A percentile compares a stretch with the other conserved stretches of the same genome.
Evolutionary conservation across 1,140 invertebrate species (phyloP).

Genomic region (Yoshiicerus persimilis): DNA sequence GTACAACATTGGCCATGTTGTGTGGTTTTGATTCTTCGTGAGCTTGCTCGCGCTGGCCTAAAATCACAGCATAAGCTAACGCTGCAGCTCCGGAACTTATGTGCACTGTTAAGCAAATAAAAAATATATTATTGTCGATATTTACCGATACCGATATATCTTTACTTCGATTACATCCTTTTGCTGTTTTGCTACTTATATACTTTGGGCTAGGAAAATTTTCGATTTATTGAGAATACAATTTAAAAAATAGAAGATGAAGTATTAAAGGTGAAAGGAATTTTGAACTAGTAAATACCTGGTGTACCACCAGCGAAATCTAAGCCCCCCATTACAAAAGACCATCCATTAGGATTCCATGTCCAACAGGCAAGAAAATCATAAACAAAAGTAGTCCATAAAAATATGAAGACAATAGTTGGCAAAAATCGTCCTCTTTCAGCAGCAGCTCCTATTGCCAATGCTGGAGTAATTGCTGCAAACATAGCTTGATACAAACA

Average conservation of each 20-base stretch:
- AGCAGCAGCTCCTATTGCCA: constrained; percentile 45
- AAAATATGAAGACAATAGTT: constrained; percentile 46
- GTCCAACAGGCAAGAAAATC: constrained; percentile 40
- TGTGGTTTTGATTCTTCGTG: constrained; percentile 42
- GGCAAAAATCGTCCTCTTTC: constrained; percentile 45
- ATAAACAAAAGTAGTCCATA: constrained; percentile 47
- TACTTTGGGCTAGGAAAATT: too few relatives aligned
- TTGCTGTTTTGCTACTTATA: too few relatives aligned
- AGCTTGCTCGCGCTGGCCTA: constrained; percentile 37
- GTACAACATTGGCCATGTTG: constrained; percentile 48
- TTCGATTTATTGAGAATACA: too few relatives aligned
- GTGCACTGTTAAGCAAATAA: background rate
- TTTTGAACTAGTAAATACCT: constrained; percentile 26
- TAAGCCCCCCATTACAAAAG: constrained; percentile 32
- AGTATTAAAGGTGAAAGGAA: too few relatives aligned
- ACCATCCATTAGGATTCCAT: constrained; percentile 41
- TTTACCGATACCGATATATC: too few relatives aligned
- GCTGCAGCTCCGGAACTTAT: constrained; percentile 35
- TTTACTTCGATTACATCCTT: too few relatives aligned
- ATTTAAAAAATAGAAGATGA: too few relatives aligned
- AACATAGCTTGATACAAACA: constrained; percentile 48
- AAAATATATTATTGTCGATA: background rate
- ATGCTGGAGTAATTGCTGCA: constrained; percentile 47
- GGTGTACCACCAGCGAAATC: constrained; percentile 49
- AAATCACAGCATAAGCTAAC: constrained; percentile 45